phyloP scores from a whole-genome alignment of 2,888 invertebrate species.

The Xestia sexstrigata region DNA sequence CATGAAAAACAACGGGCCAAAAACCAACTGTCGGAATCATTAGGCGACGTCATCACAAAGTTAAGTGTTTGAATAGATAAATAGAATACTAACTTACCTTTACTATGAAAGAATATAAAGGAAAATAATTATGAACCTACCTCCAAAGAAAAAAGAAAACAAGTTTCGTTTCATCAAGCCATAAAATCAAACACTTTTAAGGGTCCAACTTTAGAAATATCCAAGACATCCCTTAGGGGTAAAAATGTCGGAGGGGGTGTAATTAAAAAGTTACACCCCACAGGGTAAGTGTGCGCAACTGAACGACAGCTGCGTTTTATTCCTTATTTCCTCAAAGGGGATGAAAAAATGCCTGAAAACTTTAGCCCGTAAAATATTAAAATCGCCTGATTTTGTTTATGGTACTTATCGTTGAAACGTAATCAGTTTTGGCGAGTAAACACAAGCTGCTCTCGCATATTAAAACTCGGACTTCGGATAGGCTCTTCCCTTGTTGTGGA shows the following conservation, averaged over 20 bases:
- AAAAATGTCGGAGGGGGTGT: slow-evolving; percentile 58
- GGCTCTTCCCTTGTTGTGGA: slow-evolving; percentile 5
- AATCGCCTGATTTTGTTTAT: slow-evolving; percentile 58
- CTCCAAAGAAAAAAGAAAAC: slow-evolving; percentile 22
- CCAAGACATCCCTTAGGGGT: slow-evolving; percentile 58
- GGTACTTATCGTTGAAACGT: slow-evolving; percentile 51
- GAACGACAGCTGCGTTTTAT: slow-evolving; percentile 70
- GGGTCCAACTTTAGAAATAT: slow-evolving; percentile 57
- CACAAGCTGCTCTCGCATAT: slow-evolving; percentile 44
- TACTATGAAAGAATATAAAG: background rate
- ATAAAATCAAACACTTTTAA: slow-evolving; percentile 64
- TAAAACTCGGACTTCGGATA: slow-evolving; percentile 24
- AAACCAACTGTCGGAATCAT: no score
- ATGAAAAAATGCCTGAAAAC: slow-evolving; percentile 62
- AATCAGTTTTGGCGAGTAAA: slow-evolving; percentile 53
- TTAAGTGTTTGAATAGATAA: background rate
- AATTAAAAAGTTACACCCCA: slow-evolving; percentile 70
- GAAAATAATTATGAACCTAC: background rate
- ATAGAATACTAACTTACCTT: background rate
- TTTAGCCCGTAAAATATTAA: slow-evolving; percentile 63
- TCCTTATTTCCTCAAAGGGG: slow-evolving; percentile 58
- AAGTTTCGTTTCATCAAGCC: slow-evolving; percentile 31
- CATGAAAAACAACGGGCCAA: background rate
- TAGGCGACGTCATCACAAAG: background rate
- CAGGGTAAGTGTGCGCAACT: slow-evolving; percentile 62